Evolutionary conservation across 2,113 vertebrate genomes (phyloP).

Genomic region (Leptocoma aspasia): DNA sequence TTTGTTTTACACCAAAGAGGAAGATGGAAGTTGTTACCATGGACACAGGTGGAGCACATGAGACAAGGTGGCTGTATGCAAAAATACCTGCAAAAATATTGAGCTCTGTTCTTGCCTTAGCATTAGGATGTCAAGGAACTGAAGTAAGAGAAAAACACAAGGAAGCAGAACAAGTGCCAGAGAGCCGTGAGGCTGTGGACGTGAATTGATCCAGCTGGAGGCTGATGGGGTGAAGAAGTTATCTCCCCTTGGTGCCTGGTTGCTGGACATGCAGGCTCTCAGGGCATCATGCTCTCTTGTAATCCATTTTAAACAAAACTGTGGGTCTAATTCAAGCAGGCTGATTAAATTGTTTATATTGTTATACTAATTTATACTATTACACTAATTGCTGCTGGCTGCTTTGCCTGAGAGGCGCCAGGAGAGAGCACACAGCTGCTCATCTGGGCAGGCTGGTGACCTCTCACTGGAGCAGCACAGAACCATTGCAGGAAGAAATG

Average conservation of each 20-base stretch:
- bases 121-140: background rate
- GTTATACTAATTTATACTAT: background rate
- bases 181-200: background rate
- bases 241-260: background rate
- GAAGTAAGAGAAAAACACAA: background rate
- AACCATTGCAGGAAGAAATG: fast-evolving
- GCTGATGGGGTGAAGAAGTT: background rate
- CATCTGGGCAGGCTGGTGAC: background rate
- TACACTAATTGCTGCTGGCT: conserved; percentile 1
- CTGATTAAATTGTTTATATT: conserved; percentile 6
- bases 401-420: background rate
- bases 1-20: background rate
- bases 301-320: background rate
- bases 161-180: background rate
- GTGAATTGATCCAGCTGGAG: background rate
- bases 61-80: background rate
- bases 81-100: background rate
- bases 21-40: background rate
- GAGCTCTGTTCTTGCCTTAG: background rate
- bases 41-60: background rate
- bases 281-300: background rate
- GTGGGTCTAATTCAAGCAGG: background rate
- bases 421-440: background rate
- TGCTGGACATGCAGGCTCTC: background rate
- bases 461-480: background rate